phyloP scores from a whole-genome alignment of 2,113 vertebrate species.

The Cyanistes caeruleus region DNA sequence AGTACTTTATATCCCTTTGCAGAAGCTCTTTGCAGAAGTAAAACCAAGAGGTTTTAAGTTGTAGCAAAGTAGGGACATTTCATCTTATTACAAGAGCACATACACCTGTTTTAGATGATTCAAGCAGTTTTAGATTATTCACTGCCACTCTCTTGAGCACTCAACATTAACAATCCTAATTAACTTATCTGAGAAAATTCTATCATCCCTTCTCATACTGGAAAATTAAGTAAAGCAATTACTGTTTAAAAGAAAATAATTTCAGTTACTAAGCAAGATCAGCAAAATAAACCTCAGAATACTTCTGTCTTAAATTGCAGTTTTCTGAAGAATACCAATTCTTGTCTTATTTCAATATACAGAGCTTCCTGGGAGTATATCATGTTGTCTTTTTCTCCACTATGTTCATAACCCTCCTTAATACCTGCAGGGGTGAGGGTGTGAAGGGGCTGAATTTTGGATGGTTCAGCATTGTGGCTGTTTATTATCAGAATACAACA shows the following conservation, averaged over 20 bases:
- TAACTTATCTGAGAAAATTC: constrained; percentile 7
- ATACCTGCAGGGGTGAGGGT: background rate
- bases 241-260: background rate
- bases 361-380: background rate
- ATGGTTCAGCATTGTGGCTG: background rate
- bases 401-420: background rate
- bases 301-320: background rate
- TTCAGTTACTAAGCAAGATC: background rate
- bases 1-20: background rate
- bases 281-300: constrained; percentile 1
- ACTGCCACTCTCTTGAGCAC: background rate
- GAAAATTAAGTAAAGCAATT: constrained; percentile 16
- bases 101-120: background rate
- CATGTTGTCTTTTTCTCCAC: background rate
- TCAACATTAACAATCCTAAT: background rate
- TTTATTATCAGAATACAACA: background rate
- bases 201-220: background rate
- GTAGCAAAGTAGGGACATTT: background rate
- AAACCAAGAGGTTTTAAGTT: background rate
- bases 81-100: background rate
- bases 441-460: background rate
- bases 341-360: background rate
- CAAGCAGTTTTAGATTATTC: background rate
- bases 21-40: background rate
- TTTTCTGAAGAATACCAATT: background rate